These are phyloP conservation scores for Eristalinus sepulchralis DNA, from an alignment of 2,888 invertebrate genomes.

Conservation along the genomic window DNA sequence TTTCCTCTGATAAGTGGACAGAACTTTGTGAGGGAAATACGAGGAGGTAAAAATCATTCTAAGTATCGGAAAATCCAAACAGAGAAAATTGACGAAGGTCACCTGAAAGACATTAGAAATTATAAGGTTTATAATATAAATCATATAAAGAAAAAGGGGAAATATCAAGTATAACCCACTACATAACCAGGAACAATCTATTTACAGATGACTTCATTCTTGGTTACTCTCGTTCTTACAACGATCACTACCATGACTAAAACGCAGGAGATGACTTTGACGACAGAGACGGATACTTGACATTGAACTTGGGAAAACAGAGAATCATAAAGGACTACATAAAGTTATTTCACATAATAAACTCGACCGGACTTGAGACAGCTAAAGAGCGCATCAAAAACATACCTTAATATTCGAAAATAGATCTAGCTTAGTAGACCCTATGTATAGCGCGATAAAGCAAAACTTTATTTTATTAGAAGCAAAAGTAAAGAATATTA, in stretches of 20 bases:
- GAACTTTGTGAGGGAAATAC: background rate
- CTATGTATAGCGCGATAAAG: background rate
- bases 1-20: background rate
- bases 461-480: background rate
- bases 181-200: background rate
- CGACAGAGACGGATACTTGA: conserved; percentile 2
- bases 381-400: background rate
- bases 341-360: background rate
- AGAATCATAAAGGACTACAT: background rate
- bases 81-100: too few relatives aligned
- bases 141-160: too few relatives aligned
- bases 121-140: too few relatives aligned
- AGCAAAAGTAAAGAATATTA: background rate
- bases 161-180: background rate
- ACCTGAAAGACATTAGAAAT: too few relatives aligned
- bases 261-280: background rate
- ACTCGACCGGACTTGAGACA: background rate
- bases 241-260: background rate
- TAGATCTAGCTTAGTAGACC: background rate
- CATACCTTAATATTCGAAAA: background rate
- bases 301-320: background rate
- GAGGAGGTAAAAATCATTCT: background rate
- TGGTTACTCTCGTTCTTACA: background rate
- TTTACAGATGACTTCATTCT: background rate
- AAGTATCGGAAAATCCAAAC: too few relatives aligned